Evolutionary conservation across 2,888 invertebrate genomes (phyloP).

Genomic region (Elgonia sp.): DNA sequence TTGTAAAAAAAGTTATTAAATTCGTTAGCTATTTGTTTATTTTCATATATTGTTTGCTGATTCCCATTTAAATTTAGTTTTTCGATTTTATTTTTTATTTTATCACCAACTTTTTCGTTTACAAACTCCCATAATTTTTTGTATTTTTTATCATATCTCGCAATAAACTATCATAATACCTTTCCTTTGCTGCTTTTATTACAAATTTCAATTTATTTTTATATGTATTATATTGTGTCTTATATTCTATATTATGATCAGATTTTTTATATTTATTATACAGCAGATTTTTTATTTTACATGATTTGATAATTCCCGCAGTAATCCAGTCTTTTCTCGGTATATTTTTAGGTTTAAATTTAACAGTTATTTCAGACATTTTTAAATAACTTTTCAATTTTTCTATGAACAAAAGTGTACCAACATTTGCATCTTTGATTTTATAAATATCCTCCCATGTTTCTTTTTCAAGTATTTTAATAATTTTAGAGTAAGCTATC

Average conservation of each 20-base stretch:
- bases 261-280: too few species aligned
- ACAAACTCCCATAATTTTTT: constrained; percentile 4
- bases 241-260: too few species aligned
- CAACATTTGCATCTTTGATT: too few species aligned
- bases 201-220: neutral
- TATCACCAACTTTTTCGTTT: neutral
- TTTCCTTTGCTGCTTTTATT: neutral
- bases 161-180: neutral
- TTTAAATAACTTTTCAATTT: too few species aligned
- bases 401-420: too few species aligned
- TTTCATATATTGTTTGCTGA: neutral
- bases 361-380: too few species aligned
- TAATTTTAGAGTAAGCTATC: too few species aligned
- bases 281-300: constrained; percentile 2
- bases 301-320: neutral
- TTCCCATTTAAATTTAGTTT: neutral
- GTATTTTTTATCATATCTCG: neutral
- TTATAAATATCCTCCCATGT: too few species aligned
- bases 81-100: neutral
- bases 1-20: constrained; percentile 16
- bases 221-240: neutral
- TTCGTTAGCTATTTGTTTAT: neutral
- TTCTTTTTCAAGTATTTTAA: too few species aligned
- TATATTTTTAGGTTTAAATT: neutral
- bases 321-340: constrained; percentile 4